These are phyloP conservation scores for Elephas maximus DNA, from an alignment of 2,113 vertebrate genomes.

Conservation along the genomic window DNA sequence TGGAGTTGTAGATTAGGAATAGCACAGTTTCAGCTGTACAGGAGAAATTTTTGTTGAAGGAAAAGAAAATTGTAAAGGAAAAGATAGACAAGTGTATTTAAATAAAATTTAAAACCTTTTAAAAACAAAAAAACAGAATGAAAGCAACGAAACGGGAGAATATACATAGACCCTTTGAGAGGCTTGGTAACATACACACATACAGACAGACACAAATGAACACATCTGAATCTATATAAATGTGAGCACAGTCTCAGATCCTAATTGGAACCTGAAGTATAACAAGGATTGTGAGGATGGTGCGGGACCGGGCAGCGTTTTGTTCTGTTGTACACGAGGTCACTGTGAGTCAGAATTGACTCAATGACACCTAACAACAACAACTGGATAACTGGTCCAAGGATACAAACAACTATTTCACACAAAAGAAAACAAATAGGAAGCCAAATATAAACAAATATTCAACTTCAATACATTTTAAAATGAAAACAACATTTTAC, in stretches of 20 bases:
- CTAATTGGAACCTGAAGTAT: background rate
- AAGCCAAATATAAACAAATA: background rate
- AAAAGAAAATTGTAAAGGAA: background rate
- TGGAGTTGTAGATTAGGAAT: background rate
- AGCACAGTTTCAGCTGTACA: background rate
- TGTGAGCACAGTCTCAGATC: background rate
- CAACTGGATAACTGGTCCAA: background rate
- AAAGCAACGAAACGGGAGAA: constrained; percentile 15
- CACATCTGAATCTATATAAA: background rate
- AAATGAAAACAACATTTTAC: background rate
- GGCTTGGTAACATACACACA: background rate
- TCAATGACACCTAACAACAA: no score
- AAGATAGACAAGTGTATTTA: background rate
- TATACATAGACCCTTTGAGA: background rate
- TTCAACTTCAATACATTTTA: background rate
- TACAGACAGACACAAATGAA: background rate
- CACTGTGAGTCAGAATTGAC: no score
- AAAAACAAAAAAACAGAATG: background rate
- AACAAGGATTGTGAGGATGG: no score
- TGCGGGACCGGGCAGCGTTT: no score
- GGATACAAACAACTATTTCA: background rate
- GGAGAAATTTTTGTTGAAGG: background rate
- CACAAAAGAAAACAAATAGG: background rate
- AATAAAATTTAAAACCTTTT: background rate
- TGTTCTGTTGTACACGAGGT: no score